phyloP scores from a whole-genome alignment of 2,888 invertebrate genomes.

The Slavum lentiscoides region DNA sequence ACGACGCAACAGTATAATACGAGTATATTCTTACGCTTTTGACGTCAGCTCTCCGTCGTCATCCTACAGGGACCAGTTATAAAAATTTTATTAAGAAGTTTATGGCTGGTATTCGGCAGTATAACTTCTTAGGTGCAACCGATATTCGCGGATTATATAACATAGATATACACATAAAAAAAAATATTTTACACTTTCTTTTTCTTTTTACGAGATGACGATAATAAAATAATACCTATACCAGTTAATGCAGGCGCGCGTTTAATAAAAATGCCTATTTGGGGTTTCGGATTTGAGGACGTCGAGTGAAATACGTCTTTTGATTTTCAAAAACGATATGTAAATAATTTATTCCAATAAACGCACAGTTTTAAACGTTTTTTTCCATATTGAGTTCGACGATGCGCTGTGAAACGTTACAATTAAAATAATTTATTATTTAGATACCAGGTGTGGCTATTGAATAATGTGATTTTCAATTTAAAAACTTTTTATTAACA shows the following conservation, averaged over 20 bases:
- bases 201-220: not conserved
- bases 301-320: no score
- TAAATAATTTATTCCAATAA: no score
- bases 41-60: not conserved
- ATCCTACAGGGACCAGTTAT: not conserved
- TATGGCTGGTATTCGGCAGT: slow-evolving; percentile 1
- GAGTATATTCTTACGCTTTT: not conserved
- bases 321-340: no score
- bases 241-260: not conserved
- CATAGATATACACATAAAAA: no score
- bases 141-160: slow-evolving; percentile 1
- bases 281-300: not conserved
- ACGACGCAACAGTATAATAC: not conserved
- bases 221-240: not conserved
- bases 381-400: no score
- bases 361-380: no score
- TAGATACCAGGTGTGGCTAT: no score
- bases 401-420: no score
- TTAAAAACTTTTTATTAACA: no score
- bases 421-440: no score
- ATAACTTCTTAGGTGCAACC: slow-evolving; percentile 8
- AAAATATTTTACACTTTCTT: not conserved
- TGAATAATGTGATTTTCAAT: no score
- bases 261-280: slow-evolving; percentile 2
- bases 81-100: slow-evolving; percentile 36